phyloP scores from a whole-genome alignment of 2,113 vertebrate genomes.

The Oncorhynchus kisutch region DNA sequence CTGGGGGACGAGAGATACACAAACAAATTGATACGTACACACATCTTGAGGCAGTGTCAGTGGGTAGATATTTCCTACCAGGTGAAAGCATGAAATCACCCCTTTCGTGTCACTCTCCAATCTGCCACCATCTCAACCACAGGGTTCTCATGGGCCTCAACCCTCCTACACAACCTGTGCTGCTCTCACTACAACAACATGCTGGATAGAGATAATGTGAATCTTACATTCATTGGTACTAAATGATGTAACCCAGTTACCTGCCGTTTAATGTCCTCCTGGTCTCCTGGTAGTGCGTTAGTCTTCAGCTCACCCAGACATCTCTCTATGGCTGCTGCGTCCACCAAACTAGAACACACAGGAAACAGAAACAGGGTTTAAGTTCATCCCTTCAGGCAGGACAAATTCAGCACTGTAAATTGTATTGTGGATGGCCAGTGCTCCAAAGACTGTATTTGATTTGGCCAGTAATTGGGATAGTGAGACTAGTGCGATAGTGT shows the following conservation, averaged over 20 bases:
- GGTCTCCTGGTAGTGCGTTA: conserved; percentile 60
- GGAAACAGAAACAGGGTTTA: not conserved
- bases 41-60: too few species aligned
- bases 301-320: conserved; percentile 79
- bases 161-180: too few species aligned
- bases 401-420: not conserved
- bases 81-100: not conserved
- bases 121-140: not conserved
- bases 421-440: too few species aligned
- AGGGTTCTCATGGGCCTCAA: not conserved
- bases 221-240: not conserved
- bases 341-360: conserved; percentile 74
- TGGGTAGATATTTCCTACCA: too few species aligned
- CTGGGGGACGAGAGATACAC: conserved; percentile 59
- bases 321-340: conserved; percentile 72
- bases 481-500: not conserved
- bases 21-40: not conserved
- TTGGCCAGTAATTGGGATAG: not conserved
- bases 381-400: not conserved
- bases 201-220: not conserved
- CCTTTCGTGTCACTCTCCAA: not conserved
- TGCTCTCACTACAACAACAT: too few species aligned
- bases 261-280: conserved; percentile 81
- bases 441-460: not conserved
- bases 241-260: conserved; percentile 60